phyloP scores from a whole-genome alignment of 2,888 invertebrate species.

The Drosophila mimetica region DNA sequence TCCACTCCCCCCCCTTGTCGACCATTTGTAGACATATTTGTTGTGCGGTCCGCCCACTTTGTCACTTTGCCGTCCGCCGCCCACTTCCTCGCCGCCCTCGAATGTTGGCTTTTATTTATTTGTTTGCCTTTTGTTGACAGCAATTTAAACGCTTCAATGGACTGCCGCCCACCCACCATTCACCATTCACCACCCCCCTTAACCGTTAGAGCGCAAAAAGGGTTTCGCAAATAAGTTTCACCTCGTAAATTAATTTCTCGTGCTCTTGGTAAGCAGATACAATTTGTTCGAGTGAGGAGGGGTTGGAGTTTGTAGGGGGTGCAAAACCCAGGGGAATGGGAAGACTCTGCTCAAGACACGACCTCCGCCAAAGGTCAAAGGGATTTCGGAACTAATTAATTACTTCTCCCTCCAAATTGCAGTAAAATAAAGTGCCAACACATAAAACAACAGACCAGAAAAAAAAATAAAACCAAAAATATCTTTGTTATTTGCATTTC shows the following conservation, averaged over 20 bases:
- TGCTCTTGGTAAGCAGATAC: slow-evolving; percentile 53
- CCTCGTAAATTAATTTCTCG: slow-evolving; percentile 75
- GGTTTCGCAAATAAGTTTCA: slow-evolving; percentile 78
- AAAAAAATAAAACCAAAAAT: slow-evolving; percentile 14
- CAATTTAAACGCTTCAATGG: slow-evolving; percentile 80
- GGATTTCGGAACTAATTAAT: slow-evolving; percentile 49
- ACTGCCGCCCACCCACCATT: slow-evolving; percentile 29
- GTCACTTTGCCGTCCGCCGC: slow-evolving; percentile 38
- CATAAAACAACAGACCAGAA: slow-evolving; percentile 36
- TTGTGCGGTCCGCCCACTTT: slow-evolving; percentile 53
- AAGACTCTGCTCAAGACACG: slow-evolving; percentile 37
- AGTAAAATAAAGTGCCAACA: slow-evolving; percentile 11
- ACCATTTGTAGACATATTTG: slow-evolving; percentile 66
- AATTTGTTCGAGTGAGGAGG: slow-evolving; percentile 52
- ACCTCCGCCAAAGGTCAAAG: slow-evolving; percentile 50
- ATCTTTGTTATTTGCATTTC: slow-evolving; percentile 46
- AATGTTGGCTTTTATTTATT: slow-evolving; percentile 73
- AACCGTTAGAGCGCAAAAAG: slow-evolving; percentile 62
- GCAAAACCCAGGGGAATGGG: neutral
- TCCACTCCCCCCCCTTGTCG: slow-evolving; percentile 14
- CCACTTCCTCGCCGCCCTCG: slow-evolving; percentile 18
- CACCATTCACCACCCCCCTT: neutral
- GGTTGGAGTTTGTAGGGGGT: neutral
- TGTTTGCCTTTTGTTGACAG: slow-evolving; percentile 80
- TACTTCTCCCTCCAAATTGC: slow-evolving; percentile 29